A percentile compares a stretch with the other conserved stretches of the same genome.
These are phyloP conservation scores for Drosophila algonquin DNA, from an alignment of 2,888 invertebrate genomes.

Conservation along the genomic window DNA sequence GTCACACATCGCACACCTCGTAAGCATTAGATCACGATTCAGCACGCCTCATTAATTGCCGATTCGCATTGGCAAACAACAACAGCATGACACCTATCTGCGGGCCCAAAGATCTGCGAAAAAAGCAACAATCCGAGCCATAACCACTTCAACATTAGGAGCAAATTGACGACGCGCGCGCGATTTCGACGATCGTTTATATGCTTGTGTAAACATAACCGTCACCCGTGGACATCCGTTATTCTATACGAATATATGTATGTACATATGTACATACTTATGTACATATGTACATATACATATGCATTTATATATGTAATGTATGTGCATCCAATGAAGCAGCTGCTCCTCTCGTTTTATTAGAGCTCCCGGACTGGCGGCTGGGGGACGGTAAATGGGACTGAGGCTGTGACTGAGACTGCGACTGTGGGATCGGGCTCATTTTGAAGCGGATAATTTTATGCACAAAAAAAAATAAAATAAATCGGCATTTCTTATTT, in stretches of 20 bases:
- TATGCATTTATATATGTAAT: no score
- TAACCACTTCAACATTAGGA: constrained; percentile 35
- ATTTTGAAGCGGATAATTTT: constrained; percentile 20
- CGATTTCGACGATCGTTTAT: constrained; percentile 18
- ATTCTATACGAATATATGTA: no score
- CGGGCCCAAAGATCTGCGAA: neutral
- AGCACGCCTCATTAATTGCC: constrained; percentile 38
- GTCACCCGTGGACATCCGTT: neutral
- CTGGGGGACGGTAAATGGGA: no score
- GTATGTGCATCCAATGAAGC: neutral
- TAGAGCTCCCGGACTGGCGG: constrained; percentile 1
- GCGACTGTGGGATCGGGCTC: neutral
- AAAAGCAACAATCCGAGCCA: constrained; percentile 14
- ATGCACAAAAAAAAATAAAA: constrained; percentile 19
- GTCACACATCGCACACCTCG: constrained; percentile 23
- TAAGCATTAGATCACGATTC: constrained; percentile 16
- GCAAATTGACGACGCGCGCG: constrained; percentile 36
- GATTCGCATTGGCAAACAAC: constrained; percentile 31
- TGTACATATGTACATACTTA: no score
- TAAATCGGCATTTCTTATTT: constrained; percentile 27
- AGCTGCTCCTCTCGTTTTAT: constrained; percentile 24
- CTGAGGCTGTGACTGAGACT: no score
- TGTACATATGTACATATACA: no score
- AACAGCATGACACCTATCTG: constrained; percentile 18
- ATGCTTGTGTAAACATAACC: constrained; percentile 21